Conservation (phyloP, 2,113 vertebrate genomes). For the Canis aureus region DNA sequence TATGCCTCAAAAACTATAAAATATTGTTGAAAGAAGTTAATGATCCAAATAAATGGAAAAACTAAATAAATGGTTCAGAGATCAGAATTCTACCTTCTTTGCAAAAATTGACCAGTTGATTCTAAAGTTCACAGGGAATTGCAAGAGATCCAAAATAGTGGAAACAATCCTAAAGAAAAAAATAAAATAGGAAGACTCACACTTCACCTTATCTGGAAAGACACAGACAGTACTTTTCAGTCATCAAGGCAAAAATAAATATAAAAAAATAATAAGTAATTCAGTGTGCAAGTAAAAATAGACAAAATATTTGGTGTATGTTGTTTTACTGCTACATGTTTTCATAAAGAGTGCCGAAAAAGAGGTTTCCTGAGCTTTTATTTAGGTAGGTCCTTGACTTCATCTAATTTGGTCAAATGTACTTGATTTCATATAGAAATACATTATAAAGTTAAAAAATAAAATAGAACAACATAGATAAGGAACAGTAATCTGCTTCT, state of each 20-base stretch:
- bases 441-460: conserved; percentile 1
- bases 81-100: not conserved
- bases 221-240: not conserved
- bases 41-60: conserved; percentile 32
- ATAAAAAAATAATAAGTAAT: not conserved
- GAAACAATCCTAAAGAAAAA: not conserved
- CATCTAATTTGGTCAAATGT: conserved; percentile 7
- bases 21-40: conserved; percentile 34
- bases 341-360: not conserved
- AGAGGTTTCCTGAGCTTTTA: not conserved
- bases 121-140: not conserved
- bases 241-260: conserved; percentile 45
- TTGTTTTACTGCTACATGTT: not conserved
- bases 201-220: not conserved
- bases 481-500: not conserved
- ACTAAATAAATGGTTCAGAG: not conserved
- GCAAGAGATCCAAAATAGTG: not conserved
- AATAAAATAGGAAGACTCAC: not conserved
- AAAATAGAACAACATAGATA: not conserved
- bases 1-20: not conserved
- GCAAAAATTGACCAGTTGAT: not conserved
- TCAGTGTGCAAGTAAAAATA: not conserved
- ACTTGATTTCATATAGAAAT: not conserved
- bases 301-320: not conserved
- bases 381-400: conserved; percentile 17